phyloP scores from a whole-genome alignment of 2,888 invertebrate genomes.

The Macaria notata region DNA sequence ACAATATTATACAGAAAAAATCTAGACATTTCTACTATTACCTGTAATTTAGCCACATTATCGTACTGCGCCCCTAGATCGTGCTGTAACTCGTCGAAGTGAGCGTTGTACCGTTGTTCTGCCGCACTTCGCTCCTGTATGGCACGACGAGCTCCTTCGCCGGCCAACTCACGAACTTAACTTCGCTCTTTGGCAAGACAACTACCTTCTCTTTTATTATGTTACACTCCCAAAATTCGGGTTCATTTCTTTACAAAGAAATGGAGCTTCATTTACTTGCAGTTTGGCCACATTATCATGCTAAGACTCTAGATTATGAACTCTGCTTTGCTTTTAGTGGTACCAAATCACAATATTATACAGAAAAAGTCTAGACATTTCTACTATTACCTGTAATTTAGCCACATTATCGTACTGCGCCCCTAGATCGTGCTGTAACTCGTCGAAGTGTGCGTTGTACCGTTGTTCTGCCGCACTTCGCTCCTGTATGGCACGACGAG shows the following conservation, averaged over 20 bases:
- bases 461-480: conserved; percentile 87
- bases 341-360: too few species aligned
- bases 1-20: too few species aligned
- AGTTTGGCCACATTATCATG: conserved; percentile 91
- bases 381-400: conserved; percentile 86
- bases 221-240: too few species aligned
- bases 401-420: conserved; percentile 91
- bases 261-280: too few species aligned
- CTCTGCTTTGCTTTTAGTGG: too few species aligned
- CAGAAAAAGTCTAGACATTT: too few species aligned
- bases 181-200: conserved; percentile 88
- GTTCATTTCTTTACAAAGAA: too few species aligned
- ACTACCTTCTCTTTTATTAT: too few species aligned
- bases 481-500: conserved; percentile 87
- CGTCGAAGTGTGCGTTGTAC: conserved; percentile 89
- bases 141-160: conserved; percentile 87
- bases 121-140: conserved; percentile 88
- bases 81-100: conserved; percentile 85
- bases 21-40: too few species aligned
- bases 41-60: conserved; percentile 87
- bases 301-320: conserved; percentile 89
- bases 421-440: conserved; percentile 89
- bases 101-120: conserved; percentile 87
- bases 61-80: background rate
- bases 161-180: conserved; percentile 88